Conservation (phyloP, 2,797 vertebrate species). For the Chiloscyllium punctatum region DNA sequence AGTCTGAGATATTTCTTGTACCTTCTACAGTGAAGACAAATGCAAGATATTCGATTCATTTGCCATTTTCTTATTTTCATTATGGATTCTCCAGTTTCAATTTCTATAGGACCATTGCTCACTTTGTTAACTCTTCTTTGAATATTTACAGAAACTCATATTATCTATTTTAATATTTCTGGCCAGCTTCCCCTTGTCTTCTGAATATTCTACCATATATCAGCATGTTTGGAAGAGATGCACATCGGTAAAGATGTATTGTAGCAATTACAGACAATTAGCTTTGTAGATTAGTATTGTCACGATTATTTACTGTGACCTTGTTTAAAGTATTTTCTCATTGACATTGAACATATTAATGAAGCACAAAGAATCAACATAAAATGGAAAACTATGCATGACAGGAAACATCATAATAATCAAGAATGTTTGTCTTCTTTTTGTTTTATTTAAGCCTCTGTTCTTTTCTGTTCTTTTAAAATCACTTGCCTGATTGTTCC, state of each 20-base stretch:
- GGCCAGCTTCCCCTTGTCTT: too few species aligned
- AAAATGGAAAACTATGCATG: neutral
- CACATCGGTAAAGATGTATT: neutral
- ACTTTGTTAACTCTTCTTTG: too few species aligned
- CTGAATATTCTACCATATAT: too few species aligned
- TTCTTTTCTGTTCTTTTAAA: neutral
- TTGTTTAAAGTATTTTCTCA: conserved; percentile 7
- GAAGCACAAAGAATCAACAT: neutral
- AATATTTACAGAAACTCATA: too few species aligned
- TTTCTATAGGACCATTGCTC: too few species aligned
- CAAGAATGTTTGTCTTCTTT: neutral
- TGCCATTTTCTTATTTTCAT: too few species aligned
- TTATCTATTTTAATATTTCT: too few species aligned
- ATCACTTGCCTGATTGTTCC: neutral
- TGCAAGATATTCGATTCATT: too few species aligned
- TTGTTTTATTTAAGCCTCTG: too few species aligned
- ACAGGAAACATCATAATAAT: neutral
- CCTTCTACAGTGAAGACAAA: too few species aligned
- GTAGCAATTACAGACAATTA: conserved; percentile 10
- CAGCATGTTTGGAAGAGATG: neutral
- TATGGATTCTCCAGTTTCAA: too few species aligned
- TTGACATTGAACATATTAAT: conserved; percentile 4
- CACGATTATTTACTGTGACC: neutral
- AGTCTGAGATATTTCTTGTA: too few species aligned
- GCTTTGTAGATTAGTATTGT: neutral